Base-by-base conservation (phyloP, 2,797 vertebrate species). In the Gallirallus australis region DNA sequence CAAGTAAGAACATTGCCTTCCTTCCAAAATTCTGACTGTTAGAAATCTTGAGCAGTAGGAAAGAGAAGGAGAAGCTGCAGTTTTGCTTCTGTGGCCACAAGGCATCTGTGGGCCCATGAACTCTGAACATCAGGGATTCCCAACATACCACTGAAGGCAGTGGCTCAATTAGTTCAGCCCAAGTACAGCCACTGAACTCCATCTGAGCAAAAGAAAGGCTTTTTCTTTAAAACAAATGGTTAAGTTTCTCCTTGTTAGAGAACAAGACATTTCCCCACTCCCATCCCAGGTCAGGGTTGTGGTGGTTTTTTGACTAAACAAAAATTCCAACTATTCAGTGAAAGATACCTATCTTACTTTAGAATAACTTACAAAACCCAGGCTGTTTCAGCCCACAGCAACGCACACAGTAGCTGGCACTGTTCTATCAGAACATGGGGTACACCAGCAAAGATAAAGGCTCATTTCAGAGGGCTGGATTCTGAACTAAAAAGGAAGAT, bases 51-150 rank as follows among this genome's bases (percentile, higher is more conserved):
- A 54, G 33, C 2, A 1, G 33, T 65, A 71, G 39, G 65, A 89
- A 86, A 73, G 75, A 82, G 75, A 84, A 93, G 11, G 15, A 79
- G 71, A 80, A 92, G 68, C 76, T 83, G 61, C 72, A 91, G 47
- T 78, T 94, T 93, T 81, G 88, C 30, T 94, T 79, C 83, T 56
- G 56, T 66, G 83, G 78, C 59, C n/a, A 28, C 11, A 59, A 81
- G 63, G 63, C 68, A 56, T 82, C 53, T 73, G 64, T 57, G 50
- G 56, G 80, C 68, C 57, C 42, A 78, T 0, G 8, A 89, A 25
- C 65, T 76, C 65, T 78, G 50, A 40, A 90, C 77, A 54, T 85
- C 79, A 87, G 48, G 39, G 84, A 83, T 89, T 96, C 82, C 87
- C 86, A 86, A 91, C 12, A 37, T 88, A 79, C 79, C 65, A 77